Conservation (phyloP, 2,888 invertebrate genomes). For the Drosophila siamana region DNA sequence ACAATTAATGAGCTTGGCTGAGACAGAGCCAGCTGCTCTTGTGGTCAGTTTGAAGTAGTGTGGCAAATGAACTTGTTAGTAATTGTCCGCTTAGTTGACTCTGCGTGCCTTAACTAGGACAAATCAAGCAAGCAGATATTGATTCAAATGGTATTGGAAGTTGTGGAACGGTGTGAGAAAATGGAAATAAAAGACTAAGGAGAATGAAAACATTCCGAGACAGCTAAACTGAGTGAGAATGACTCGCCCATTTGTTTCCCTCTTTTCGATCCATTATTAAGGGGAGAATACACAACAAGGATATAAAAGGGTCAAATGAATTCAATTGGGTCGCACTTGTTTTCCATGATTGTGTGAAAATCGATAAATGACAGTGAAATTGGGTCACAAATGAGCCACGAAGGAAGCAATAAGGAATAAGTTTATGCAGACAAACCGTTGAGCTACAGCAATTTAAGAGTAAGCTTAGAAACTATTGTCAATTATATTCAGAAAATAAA, state of each 20-base stretch:
- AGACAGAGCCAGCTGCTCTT: slow-evolving; percentile 15
- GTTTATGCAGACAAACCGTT: neutral
- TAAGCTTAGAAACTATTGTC: neutral
- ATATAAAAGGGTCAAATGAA: slow-evolving; percentile 15
- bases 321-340: slow-evolving; percentile 22
- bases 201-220: neutral
- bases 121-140: slow-evolving; percentile 14
- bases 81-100: slow-evolving; percentile 30
- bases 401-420: neutral
- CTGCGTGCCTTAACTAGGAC: slow-evolving; percentile 10
- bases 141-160: neutral
- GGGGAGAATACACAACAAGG: neutral
- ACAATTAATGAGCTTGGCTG: slow-evolving; percentile 58
- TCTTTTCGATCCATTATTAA: neutral
- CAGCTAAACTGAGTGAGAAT: slow-evolving; percentile 5
- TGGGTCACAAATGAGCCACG: slow-evolving; percentile 25
- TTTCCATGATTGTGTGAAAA: slow-evolving; percentile 23
- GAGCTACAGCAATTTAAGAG: neutral
- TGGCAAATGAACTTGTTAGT: slow-evolving; percentile 40
- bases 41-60: slow-evolving; percentile 48
- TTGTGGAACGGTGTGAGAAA: neutral
- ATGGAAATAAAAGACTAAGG: neutral
- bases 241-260: neutral
- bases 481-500: neutral
- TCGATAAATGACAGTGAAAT: slow-evolving; percentile 28